Evolutionary conservation across 2,888 invertebrate species (phyloP), one percentile per base, ranked within the genome.

Genomic region (Neocrepidodera transversa): DNA sequence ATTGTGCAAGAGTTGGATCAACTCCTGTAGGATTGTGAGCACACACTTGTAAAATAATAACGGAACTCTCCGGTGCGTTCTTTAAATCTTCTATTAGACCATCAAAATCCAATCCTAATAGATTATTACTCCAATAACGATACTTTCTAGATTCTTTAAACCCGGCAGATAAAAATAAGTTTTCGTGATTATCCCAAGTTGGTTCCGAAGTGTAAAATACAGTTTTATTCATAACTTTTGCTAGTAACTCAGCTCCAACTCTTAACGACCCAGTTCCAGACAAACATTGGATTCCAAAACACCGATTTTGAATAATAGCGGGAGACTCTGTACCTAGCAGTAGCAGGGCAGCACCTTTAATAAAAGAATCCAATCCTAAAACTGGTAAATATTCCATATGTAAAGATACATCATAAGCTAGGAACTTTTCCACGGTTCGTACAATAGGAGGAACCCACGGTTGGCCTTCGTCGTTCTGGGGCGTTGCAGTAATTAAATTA

Each of bases 361-460:
- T 84, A 92, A 95, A 66, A 36, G 87, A 82, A 1, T 93, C 92
- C 65, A 92, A 77, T 58, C 98, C 98, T 57, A 94, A 84, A 40
- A 96, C 91, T n/a, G 97, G 95, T 60, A 97, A 83, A 80, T 98
- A 99, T 79, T 99, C 98, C 77, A 98, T 97, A 76, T 96, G 92
- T 54, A 95, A 83, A 1, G 89, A 85, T 20, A 86, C 85, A 78
- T 96, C 93, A 14, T 82, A 82, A 16, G 94, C 93, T 80, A 98
- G 85, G 68, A 85, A 82, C 63, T 87, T 86, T 81, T 99, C 97
- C 42, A 92, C 92, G 77, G 92, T 89, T 23, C 89, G 85, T 2
- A 99, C 98, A 26, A 98, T 95, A 1, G 98, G 98, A 68, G 99
- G 80, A 1, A 98, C 95, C 97, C 97, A 99, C 54, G 98, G 97